phyloP scores from a whole-genome alignment of 2,797 vertebrate genomes.

The Avahi laniger region DNA sequence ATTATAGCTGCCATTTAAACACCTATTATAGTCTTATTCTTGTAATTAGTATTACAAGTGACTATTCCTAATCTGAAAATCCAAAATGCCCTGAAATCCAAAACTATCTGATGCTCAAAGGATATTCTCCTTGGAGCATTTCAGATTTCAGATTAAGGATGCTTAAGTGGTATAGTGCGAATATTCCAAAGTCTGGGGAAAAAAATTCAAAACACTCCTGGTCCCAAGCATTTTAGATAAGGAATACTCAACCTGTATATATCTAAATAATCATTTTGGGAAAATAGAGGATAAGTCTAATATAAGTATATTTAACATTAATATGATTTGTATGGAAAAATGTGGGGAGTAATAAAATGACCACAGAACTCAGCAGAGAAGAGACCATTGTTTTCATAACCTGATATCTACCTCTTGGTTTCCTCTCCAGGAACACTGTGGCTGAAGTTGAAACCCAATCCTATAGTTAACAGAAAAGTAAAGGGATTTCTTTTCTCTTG shows the following conservation, averaged over 20 bases:
- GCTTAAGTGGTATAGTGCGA: neutral
- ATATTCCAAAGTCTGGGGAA: neutral
- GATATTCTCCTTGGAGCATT: neutral
- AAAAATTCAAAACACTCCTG: neutral
- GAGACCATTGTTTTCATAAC: slow-evolving; percentile 67
- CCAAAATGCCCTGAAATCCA: neutral
- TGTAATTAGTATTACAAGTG: neutral
- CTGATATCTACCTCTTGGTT: neutral
- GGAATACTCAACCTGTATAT: neutral
- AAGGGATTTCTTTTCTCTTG: neutral
- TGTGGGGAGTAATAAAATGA: slow-evolving; percentile 35
- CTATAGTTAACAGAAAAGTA: neutral
- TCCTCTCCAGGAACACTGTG: slow-evolving; percentile 19
- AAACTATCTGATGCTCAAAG: neutral
- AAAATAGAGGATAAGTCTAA: slow-evolving; percentile 32
- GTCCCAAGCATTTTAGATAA: neutral
- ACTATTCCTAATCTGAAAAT: neutral
- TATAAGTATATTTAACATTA: neutral
- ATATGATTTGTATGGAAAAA: slow-evolving; percentile 17
- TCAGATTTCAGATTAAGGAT: neutral
- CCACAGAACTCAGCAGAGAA: slow-evolving; percentile 49
- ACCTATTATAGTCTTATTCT: neutral
- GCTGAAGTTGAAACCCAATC: neutral
- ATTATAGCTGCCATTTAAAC: neutral
- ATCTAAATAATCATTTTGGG: neutral